Conservation (phyloP, 2,797 vertebrate genomes). For the Liparis tanakae region DNA sequence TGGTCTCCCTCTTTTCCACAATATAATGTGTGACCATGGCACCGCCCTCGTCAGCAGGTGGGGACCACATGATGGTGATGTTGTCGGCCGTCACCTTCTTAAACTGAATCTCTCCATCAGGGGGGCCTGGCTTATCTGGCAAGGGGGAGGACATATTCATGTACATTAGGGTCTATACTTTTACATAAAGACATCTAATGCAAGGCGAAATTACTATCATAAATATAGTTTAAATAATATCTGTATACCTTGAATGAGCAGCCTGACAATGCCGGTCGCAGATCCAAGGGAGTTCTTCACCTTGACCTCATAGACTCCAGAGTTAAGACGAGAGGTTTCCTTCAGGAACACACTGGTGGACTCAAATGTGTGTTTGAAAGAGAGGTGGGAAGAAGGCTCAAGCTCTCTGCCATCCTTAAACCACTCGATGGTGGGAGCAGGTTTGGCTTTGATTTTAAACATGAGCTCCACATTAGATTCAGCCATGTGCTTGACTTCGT, state of each 20-base stretch:
- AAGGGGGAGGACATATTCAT: slow-evolving; percentile 10
- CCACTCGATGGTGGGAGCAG: slow-evolving; percentile 95
- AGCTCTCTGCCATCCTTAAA: slow-evolving; percentile 93
- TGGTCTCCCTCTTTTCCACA: slow-evolving; percentile 97
- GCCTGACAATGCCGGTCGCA: slow-evolving; percentile 87
- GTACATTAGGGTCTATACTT: neutral
- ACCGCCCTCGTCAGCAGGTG: slow-evolving; percentile 94
- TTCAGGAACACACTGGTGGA: slow-evolving; percentile 89
- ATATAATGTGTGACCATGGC: slow-evolving; percentile 96
- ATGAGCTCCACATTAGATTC: slow-evolving; percentile 90
- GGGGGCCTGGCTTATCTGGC: slow-evolving; percentile 96
- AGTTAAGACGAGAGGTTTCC: slow-evolving; percentile 91
- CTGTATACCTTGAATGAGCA: slow-evolving; percentile 93
- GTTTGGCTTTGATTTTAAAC: slow-evolving; percentile 95
- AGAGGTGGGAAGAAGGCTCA: slow-evolving; percentile 84
- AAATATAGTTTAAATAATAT: neutral
- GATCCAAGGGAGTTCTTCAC: slow-evolving; percentile 97
- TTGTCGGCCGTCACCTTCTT: slow-evolving; percentile 96
- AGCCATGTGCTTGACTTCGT: slow-evolving; percentile 92
- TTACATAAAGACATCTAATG: neutral
- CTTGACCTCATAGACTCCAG: slow-evolving; percentile 94
- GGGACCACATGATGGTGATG: slow-evolving; percentile 93
- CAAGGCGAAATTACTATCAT: neutral
- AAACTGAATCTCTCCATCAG: slow-evolving; percentile 92
- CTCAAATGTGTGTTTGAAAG: slow-evolving; percentile 90